Percentiles rank a stretch among this genome's conserved stretches.
These are phyloP conservation scores for Acheta domesticus DNA, from an alignment of 2,888 invertebrate species.

Conservation along the genomic window DNA sequence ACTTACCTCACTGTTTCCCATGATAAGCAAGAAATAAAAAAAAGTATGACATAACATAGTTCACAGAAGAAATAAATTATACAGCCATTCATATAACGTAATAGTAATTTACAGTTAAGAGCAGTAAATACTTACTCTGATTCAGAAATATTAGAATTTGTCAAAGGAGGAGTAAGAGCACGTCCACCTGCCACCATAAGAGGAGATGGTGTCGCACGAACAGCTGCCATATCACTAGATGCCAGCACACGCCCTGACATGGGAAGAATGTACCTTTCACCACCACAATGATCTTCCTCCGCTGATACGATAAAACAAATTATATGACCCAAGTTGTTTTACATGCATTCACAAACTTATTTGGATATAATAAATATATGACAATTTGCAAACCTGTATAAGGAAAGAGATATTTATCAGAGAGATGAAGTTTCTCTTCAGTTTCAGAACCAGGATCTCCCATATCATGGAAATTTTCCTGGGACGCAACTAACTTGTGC, in stretches of 20 bases:
- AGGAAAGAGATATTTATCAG: slow-evolving; percentile 79
- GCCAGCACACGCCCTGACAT: slow-evolving; percentile 47
- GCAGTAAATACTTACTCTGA: slow-evolving; percentile 41
- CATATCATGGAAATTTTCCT: slow-evolving; percentile 38
- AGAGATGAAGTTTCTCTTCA: slow-evolving; percentile 55
- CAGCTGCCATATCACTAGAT: slow-evolving; percentile 30
- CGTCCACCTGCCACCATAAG: slow-evolving; percentile 48
- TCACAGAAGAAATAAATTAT: not conserved
- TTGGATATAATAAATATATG: not conserved
- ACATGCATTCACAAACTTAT: not conserved
- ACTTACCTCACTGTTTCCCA: slow-evolving; percentile 32
- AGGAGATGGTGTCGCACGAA: slow-evolving; percentile 42
- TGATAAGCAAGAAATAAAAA: slow-evolving; percentile 25
- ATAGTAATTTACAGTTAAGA: not conserved
- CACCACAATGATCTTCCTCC: slow-evolving; percentile 68
- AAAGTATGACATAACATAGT: slow-evolving; percentile 22
- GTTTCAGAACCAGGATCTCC: slow-evolving; percentile 59
- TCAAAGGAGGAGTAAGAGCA: slow-evolving; percentile 41
- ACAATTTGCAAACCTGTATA: slow-evolving; percentile 59
- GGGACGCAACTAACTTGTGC: slow-evolving; percentile 37
- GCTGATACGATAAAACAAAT: slow-evolving; percentile 49
- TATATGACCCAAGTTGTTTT: not conserved
- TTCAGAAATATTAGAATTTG: slow-evolving; percentile 39
- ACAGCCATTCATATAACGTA: too few species aligned
- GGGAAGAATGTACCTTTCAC: slow-evolving; percentile 44